These are phyloP conservation scores for Aphidius gifuensis DNA, from an alignment of 1,140 invertebrate species.

Conservation along the genomic window DNA sequence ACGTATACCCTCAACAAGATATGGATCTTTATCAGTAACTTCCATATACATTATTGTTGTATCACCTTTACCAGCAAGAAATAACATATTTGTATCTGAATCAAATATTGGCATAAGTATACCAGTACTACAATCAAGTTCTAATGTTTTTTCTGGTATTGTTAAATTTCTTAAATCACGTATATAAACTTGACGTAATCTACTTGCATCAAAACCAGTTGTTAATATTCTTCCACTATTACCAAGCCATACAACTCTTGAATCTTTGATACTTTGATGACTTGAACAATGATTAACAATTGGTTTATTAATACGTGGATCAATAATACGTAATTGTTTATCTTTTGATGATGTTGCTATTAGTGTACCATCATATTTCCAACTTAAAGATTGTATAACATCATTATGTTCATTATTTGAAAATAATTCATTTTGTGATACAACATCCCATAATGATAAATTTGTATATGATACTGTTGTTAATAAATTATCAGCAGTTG, in stretches of 20 bases:
- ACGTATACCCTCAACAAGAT: constrained; percentile 76
- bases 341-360: constrained; percentile 77
- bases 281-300: constrained; percentile 68
- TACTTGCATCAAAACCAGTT: constrained; percentile 73
- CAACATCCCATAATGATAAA: constrained; percentile 84
- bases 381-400: constrained; percentile 79
- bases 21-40: constrained; percentile 79
- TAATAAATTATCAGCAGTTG: constrained; percentile 78
- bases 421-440: constrained; percentile 76
- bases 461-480: constrained; percentile 78
- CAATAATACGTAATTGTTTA: constrained; percentile 76
- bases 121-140: constrained; percentile 86
- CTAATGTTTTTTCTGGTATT: constrained; percentile 73
- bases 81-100: constrained; percentile 90
- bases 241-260: constrained; percentile 83
- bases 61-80: constrained; percentile 89
- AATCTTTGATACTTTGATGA: constrained; percentile 88
- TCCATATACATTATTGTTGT: constrained; percentile 85
- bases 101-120: constrained; percentile 87
- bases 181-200: constrained; percentile 81
- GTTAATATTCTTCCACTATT: constrained; percentile 78
- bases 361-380: constrained; percentile 78
- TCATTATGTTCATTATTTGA: constrained; percentile 76
- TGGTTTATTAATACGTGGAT: constrained; percentile 66
- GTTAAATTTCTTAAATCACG: constrained; percentile 81